Evolutionary conservation across 2,113 vertebrate species (phyloP).

Genomic region (Suncus etruscus): DNA sequence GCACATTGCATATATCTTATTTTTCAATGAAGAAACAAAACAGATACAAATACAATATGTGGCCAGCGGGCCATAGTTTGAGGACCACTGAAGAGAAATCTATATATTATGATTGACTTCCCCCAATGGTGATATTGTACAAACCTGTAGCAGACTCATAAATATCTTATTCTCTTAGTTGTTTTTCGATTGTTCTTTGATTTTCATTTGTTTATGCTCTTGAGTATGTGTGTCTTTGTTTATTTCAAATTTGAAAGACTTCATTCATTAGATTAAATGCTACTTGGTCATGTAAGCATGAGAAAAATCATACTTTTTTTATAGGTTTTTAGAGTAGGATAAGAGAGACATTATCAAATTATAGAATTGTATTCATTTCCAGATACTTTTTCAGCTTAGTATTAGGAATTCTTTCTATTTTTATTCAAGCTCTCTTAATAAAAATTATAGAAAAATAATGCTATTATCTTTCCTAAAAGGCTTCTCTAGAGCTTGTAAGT

Average conservation of each 20-base stretch:
- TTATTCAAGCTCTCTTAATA: background rate
- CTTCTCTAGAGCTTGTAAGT: background rate
- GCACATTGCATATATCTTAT: too few species aligned
- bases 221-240: background rate
- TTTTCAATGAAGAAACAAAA: too few species aligned
- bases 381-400: background rate
- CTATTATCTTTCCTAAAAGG: background rate
- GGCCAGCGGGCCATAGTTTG: too few species aligned
- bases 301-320: background rate
- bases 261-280: conserved; percentile 6
- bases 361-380: background rate
- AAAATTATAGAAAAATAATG: background rate
- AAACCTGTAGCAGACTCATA: background rate
- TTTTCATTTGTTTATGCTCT: background rate
- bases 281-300: background rate
- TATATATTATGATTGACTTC: background rate
- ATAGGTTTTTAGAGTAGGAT: background rate
- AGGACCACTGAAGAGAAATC: too few species aligned
- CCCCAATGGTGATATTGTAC: background rate
- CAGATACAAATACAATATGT: too few species aligned
- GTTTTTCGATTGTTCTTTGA: conserved; percentile 14
- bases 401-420: background rate
- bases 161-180: background rate
- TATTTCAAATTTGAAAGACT: background rate
- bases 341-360: background rate